A percentile compares a stretch with the other conserved stretches of the same genome.
Evolutionary conservation across 2,888 invertebrate species (phyloP).

Genomic region (Leptinotarsa haldemani): DNA sequence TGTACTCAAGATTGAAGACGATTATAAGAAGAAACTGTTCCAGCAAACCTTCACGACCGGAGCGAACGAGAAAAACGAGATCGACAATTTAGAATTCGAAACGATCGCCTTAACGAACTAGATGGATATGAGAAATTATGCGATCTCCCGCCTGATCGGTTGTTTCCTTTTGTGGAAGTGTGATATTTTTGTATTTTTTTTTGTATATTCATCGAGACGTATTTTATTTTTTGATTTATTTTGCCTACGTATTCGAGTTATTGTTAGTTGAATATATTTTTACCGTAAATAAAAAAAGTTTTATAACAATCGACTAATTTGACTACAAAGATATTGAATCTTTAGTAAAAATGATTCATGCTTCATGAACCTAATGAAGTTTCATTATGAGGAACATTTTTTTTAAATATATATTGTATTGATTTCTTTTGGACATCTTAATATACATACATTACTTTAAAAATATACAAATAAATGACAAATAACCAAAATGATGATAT

Average conservation of each 20-base stretch:
- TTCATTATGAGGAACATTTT: too few relatives aligned
- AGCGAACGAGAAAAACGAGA: not conserved
- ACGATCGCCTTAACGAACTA: too few relatives aligned
- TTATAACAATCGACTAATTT: not conserved
- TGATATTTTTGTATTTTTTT: slow-evolving; percentile 5
- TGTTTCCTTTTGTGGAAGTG: not conserved
- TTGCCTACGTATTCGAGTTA: not conserved
- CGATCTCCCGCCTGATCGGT: not conserved
- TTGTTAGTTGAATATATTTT: not conserved
- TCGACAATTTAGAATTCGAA: not conserved
- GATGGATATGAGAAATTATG: too few relatives aligned
- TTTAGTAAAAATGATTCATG: too few relatives aligned
- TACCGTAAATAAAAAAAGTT: not conserved
- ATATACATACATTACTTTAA: too few relatives aligned
- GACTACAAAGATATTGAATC: too few relatives aligned
- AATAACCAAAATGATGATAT: too few relatives aligned
- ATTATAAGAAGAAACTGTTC: slow-evolving; percentile 45
- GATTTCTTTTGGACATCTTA: too few relatives aligned
- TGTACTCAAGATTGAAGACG: slow-evolving; percentile 35
- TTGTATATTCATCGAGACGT: not conserved
- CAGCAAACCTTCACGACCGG: slow-evolving; percentile 27
- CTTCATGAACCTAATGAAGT: too few relatives aligned
- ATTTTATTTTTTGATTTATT: not conserved
- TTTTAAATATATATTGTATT: too few relatives aligned
- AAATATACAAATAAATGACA: too few relatives aligned